Evolutionary conservation across 1,140 invertebrate genomes (phyloP), one percentile per base, ranked within the genome.

Genomic region (Drosophila parvula): DNA sequence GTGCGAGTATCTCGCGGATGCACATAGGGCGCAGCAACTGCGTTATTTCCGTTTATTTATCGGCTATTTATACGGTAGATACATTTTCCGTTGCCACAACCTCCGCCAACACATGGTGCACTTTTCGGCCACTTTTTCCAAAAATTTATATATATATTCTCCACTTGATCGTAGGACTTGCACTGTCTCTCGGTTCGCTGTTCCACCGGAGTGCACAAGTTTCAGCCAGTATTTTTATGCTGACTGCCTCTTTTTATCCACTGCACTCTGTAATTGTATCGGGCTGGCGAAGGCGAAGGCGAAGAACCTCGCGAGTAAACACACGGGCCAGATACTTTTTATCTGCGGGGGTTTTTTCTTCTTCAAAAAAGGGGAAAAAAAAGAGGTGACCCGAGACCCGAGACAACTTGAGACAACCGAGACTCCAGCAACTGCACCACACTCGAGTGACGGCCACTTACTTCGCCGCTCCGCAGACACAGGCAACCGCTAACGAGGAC

Each of bases 401-500:
- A 82, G 79, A 88, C 86, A 84, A 90, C 63, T 78, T 71, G 57
- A 78, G 74, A 76, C 75, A 48, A 48, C 51, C 34, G 57, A 50
- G 41, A 78, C 55, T 45, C 48, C 61, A 40, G 9, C 28, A 38
- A 61, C 27, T n/a, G 58, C 44, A 60, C 44, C 67, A 43, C 56
- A 55, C 51, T 38, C 51, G 51, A 38, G 51, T 57, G 43, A 27
- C 38, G 55, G 44, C 45, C 78, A 86, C 82, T 88, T 86, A 88
- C 80, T 88, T 81, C 83, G 73, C 41, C 74, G 84, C 84, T 81
- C 84, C 68, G 65, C 79, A 88, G 73, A 89, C 67, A 74, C 71
- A 83, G 83, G 68, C 82, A 90, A 90, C 89, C 89, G 89, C 74
- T 88, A 86, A 84, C 88, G 88, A 90, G 88, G 86, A 90, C 86